Conservation (phyloP, 1,140 invertebrate species). For the Drosophila lacteicornis region DNA sequence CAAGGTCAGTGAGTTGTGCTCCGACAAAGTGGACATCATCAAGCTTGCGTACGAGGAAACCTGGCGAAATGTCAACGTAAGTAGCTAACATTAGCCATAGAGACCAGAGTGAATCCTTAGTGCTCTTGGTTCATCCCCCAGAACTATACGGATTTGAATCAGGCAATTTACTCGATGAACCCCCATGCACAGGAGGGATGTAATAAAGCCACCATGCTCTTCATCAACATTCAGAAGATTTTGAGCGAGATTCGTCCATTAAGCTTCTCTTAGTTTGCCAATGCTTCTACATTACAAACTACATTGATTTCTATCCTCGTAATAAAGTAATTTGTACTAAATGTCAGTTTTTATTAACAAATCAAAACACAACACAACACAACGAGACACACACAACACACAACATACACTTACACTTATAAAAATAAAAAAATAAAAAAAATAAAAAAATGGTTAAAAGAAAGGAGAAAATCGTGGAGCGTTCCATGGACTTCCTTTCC, state of each 20-base stretch:
- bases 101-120: too few species aligned
- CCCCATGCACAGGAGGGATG: conserved; percentile 39
- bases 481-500: conserved; percentile 4
- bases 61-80: conserved; percentile 72
- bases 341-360: conserved; percentile 9
- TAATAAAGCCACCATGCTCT: conserved; percentile 51
- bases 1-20: conserved; percentile 68
- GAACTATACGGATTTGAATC: conserved; percentile 67
- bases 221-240: conserved; percentile 50
- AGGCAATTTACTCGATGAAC: conserved; percentile 63
- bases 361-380: conserved; percentile 10
- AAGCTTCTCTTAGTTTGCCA: conserved; percentile 58
- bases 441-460: conserved; percentile 20
- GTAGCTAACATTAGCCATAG: background rate
- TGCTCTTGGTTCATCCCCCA: background rate
- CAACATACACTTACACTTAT: background rate
- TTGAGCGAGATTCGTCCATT: conserved; percentile 58
- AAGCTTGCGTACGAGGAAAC: conserved; percentile 59
- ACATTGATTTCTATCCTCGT: conserved; percentile 2
- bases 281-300: conserved; percentile 8
- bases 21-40: conserved; percentile 56
- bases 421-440: conserved; percentile 1
- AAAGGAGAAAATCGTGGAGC: background rate
- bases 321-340: conserved; percentile 8
- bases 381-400: conserved; percentile 7